These are phyloP conservation scores for Chamaea fasciata DNA, from an alignment of 2,113 vertebrate species.

Conservation along the genomic window DNA sequence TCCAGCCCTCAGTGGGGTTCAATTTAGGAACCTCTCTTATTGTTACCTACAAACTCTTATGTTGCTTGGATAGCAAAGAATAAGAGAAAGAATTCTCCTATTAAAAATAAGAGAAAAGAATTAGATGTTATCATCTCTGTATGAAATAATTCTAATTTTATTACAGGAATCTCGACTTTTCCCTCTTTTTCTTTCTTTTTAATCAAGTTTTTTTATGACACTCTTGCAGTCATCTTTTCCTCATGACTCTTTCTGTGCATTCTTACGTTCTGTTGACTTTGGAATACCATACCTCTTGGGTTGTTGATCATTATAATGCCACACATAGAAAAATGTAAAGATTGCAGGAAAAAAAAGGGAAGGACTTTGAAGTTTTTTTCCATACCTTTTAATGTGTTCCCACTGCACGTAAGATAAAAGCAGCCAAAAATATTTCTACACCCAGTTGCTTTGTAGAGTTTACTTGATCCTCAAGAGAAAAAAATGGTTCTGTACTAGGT, in stretches of 20 bases:
- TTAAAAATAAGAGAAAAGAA: neutral
- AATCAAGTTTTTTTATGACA: too few relatives aligned
- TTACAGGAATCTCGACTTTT: neutral
- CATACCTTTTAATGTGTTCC: neutral
- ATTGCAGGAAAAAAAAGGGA: neutral
- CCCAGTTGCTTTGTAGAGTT: neutral
- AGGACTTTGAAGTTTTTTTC: slow-evolving; percentile 11
- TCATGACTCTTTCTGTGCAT: neutral
- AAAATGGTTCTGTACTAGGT: neutral
- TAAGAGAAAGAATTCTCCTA: neutral
- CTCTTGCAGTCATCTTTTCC: neutral
- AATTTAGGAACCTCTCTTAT: neutral
- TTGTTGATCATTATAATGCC: neutral
- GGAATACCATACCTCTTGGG: neutral
- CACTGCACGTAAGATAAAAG: slow-evolving; percentile 12
- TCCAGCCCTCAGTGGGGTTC: neutral
- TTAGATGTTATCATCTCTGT: rapidly evolving
- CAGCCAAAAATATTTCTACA: neutral
- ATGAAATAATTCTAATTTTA: neutral
- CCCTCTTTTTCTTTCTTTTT: too few relatives aligned
- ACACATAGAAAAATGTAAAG: neutral
- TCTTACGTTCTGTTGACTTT: neutral
- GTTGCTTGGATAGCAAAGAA: neutral
- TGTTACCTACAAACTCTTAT: neutral
- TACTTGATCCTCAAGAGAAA: neutral